phyloP scores from a whole-genome alignment of 2,113 vertebrate species.

The Planiliza haematocheilus region DNA sequence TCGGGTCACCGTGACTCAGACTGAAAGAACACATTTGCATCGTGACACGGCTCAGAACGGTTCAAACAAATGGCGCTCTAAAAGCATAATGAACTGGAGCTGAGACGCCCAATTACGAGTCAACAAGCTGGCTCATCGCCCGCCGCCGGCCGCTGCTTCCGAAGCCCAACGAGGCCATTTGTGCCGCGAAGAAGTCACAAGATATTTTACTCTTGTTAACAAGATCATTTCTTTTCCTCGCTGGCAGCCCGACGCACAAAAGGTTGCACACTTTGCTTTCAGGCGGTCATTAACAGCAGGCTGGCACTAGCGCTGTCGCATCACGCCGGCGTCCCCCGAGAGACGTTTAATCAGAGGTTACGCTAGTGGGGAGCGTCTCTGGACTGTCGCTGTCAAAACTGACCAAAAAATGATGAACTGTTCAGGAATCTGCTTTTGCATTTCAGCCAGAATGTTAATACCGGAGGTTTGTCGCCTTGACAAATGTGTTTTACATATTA shows the following conservation, averaged over 20 bases:
- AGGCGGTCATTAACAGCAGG: neutral
- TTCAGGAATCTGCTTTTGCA: too few relatives aligned
- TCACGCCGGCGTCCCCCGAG: neutral
- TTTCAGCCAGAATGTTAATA: too few relatives aligned
- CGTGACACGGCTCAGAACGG: constrained; percentile 1
- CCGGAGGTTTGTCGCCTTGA: too few relatives aligned
- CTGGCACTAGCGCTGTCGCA: too few relatives aligned
- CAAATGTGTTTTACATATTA: too few relatives aligned
- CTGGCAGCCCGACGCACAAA: neutral
- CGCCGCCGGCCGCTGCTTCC: neutral
- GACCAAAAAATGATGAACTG: too few relatives aligned
- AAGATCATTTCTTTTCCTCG: neutral
- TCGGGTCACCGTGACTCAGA: neutral
- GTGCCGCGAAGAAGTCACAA: constrained; percentile 2
- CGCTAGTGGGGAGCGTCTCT: too few relatives aligned
- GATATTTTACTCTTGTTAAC: neutral
- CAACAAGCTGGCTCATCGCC: constrained; percentile 10
- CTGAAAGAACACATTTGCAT: neutral
- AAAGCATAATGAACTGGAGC: constrained; percentile 18
- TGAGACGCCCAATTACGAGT: constrained; percentile 39
- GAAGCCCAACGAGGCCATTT: neutral
- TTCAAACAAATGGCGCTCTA: neutral
- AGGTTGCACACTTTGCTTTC: neutral
- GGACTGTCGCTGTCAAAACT: too few relatives aligned
- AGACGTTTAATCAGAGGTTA: neutral